A percentile compares a stretch with the other conserved stretches of the same genome.
phyloP scores from a whole-genome alignment of 1,140 invertebrate species.

The Scaptomyza montana region DNA sequence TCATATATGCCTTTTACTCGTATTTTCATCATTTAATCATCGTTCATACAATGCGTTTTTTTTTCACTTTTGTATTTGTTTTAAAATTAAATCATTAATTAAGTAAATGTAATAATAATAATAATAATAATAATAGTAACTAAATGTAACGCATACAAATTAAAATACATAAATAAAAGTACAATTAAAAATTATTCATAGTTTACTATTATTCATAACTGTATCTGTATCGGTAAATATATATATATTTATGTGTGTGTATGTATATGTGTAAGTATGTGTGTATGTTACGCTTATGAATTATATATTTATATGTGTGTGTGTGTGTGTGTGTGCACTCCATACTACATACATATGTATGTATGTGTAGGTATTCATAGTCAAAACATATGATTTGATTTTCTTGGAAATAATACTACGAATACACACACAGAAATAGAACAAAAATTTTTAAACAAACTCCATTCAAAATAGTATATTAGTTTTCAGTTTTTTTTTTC shows the following conservation, averaged over 20 bases:
- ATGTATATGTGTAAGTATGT: constrained; percentile 17
- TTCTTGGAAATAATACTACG: constrained; percentile 78
- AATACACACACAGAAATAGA: constrained; percentile 61
- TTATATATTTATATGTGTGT: constrained; percentile 5
- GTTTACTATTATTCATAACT: constrained; percentile 64
- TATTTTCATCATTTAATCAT: constrained; percentile 65
- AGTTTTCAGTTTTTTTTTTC: neutral
- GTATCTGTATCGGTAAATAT: constrained; percentile 49
- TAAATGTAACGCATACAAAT: constrained; percentile 79
- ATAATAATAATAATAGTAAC: constrained; percentile 64
- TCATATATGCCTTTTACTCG: constrained; percentile 71
- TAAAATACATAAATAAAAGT: constrained; percentile 78
- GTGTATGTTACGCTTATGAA: constrained; percentile 2
- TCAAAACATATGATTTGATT: constrained; percentile 57
- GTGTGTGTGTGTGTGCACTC: neutral
- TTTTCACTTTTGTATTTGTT: constrained; percentile 49
- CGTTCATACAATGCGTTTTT: constrained; percentile 53
- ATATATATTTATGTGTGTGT: constrained; percentile 53
- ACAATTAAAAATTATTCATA: constrained; percentile 70
- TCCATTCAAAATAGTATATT: constrained; percentile 43
- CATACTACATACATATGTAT: constrained; percentile 4
- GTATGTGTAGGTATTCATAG: constrained; percentile 18
- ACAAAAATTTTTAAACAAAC: constrained; percentile 43
- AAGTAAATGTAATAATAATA: constrained; percentile 74
- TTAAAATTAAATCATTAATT: constrained; percentile 77